Evolutionary conservation across 2,888 invertebrate genomes (phyloP), one percentile per base, ranked within the genome.

Genomic region (Lepidochitona cinerea): DNA sequence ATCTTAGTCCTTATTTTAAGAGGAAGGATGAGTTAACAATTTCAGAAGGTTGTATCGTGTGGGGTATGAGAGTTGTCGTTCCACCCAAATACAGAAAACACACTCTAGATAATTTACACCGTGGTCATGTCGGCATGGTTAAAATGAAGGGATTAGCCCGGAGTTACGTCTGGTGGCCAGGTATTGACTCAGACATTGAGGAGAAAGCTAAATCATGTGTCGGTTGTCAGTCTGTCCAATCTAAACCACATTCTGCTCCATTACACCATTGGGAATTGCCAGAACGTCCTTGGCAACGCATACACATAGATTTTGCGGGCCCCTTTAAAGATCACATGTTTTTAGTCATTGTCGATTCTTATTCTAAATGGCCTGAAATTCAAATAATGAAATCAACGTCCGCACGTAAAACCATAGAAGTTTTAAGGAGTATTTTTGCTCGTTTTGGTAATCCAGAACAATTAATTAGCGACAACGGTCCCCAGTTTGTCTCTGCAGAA

Each of bases 251-350:
- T 53, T 78, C 80, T 64, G 76, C 77, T 23, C 75, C 77, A 1
- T 76, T 86, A 0, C 78, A 80, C 53, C 79, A 86, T n/a, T 88
- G 88, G 88, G 73, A 79, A 32, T 76, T 52, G 37, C 80, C 88
- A 33, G 77, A 73, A 6, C 75, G 80, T 69, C 84, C 86, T 14
- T 89, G 88, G 88, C 81, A 89, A 72, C 80, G 91, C 26, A 76
- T 91, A 4, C 91, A 92, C 80, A 81, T 90, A 23, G 91, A 92
- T 79, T 91, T 89, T 82, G 89, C 90, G 18, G 91, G 90, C 12
- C 90, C 89, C 36, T 75, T 88, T 52, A 59, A 83, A 6, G 84
- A 81, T 12, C 73, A 73, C 9, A 85, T 83, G 81, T 83, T 88
- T 37, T 74, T 91, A 4, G 65, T 65, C 23, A 77, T 91, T 7